phyloP scores from a whole-genome alignment of 2,113 vertebrate genomes.

The Mesocricetus auratus region DNA sequence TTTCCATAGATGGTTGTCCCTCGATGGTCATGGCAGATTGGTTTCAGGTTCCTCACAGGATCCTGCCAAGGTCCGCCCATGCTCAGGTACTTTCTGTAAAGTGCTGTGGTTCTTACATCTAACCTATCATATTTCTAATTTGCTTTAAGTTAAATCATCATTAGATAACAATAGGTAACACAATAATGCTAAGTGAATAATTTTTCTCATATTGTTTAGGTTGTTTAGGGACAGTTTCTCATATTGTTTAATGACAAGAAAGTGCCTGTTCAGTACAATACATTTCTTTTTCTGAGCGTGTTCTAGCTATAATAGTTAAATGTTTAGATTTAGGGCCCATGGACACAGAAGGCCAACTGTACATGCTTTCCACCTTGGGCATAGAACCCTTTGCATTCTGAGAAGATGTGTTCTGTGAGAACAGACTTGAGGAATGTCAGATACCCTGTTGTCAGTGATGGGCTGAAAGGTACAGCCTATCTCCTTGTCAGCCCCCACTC shows the following conservation, averaged over 20 bases:
- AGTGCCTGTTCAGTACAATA: not conserved
- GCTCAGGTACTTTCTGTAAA: not conserved
- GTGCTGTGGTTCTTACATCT: not conserved
- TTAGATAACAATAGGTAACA: not conserved
- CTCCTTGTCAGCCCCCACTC: not conserved
- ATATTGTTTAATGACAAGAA: not conserved
- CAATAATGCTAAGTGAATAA: not conserved
- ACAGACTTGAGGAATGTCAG: not conserved
- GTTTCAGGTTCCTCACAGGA: not conserved
- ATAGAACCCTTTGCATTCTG: not conserved
- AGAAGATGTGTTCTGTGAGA: not conserved
- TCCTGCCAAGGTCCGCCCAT: not conserved
- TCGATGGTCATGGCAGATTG: not conserved
- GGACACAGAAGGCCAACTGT: not conserved
- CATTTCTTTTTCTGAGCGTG: not conserved
- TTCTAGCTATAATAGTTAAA: not conserved
- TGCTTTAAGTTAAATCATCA: not conserved
- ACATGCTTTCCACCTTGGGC: not conserved
- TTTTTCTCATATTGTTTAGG: not conserved
- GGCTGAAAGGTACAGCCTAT: not conserved
- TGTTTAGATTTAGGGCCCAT: not conserved
- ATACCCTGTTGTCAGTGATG: not conserved
- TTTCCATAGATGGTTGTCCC: not conserved
- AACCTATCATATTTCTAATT: not conserved
- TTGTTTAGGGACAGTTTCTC: not conserved